These are phyloP conservation scores for Luscinia luscinia DNA, from an alignment of 2,797 vertebrate genomes.

Conservation along the genomic window DNA sequence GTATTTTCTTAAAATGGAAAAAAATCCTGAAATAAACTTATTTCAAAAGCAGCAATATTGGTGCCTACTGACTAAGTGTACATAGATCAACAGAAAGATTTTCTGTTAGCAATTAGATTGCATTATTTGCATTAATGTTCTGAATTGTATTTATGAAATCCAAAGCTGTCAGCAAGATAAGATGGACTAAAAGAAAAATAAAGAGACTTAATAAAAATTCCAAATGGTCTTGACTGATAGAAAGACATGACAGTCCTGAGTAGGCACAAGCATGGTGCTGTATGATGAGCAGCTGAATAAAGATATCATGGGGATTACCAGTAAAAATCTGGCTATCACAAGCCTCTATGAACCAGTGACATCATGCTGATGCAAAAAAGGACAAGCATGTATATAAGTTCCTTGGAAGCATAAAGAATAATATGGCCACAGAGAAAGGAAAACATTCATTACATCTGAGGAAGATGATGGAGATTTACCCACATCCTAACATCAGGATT, in stretches of 20 bases:
- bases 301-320: not conserved
- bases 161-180: not conserved
- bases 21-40: not conserved
- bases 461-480: not conserved
- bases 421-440: not conserved
- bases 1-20: not conserved
- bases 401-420: not conserved
- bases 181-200: not conserved
- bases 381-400: not conserved
- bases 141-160: not conserved
- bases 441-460: not conserved
- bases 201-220: not conserved
- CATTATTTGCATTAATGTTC: not conserved
- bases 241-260: not conserved
- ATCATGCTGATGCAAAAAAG: not conserved
- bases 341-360: not conserved
- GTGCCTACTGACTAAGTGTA: not conserved
- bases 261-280: not conserved
- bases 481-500: accelerated
- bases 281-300: not conserved
- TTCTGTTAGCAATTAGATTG: not conserved
- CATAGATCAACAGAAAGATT: not conserved
- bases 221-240: not conserved
- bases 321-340: not conserved
- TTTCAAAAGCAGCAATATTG: not conserved